Percentiles rank a stretch among this genome's conserved stretches.
phyloP scores from a whole-genome alignment of 2,113 vertebrate species.

The Panthera tigris region DNA sequence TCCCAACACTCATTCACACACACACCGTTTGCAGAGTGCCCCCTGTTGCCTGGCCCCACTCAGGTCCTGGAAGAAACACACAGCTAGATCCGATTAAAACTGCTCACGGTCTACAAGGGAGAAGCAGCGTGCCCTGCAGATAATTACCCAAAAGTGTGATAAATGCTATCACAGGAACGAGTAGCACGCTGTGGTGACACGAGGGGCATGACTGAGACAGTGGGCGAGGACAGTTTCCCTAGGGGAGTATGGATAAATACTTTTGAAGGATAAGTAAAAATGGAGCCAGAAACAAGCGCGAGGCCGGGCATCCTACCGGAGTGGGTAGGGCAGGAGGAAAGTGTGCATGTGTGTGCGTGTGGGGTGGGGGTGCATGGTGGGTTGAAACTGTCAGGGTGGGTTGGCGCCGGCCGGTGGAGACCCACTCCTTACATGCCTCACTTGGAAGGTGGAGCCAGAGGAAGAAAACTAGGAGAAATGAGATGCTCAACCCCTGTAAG shows the following conservation, averaged over 20 bases:
- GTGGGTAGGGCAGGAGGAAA: neutral
- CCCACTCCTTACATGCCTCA: neutral
- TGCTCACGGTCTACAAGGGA: neutral
- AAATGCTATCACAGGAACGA: neutral
- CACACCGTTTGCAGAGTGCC: neutral
- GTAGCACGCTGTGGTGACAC: accelerated
- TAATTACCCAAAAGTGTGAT: neutral
- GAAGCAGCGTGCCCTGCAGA: neutral
- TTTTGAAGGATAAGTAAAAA: conserved; percentile 10
- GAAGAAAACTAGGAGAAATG: neutral
- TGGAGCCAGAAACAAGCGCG: neutral
- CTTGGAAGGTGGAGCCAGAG: neutral
- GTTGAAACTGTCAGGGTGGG: neutral
- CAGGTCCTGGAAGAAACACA: neutral
- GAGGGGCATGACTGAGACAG: neutral
- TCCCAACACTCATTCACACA: neutral
- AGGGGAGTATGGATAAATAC: neutral
- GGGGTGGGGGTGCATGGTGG: accelerated
- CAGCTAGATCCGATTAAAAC: conserved; percentile 2
- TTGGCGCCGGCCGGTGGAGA: neutral
- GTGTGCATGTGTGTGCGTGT: neutral
- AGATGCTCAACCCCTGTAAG: neutral
- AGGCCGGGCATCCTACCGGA: neutral
- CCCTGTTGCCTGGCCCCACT: neutral
- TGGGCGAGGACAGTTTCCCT: neutral